Base-by-base conservation (phyloP, 1,140 invertebrate genomes). In the Scylla paramamosain region DNA sequence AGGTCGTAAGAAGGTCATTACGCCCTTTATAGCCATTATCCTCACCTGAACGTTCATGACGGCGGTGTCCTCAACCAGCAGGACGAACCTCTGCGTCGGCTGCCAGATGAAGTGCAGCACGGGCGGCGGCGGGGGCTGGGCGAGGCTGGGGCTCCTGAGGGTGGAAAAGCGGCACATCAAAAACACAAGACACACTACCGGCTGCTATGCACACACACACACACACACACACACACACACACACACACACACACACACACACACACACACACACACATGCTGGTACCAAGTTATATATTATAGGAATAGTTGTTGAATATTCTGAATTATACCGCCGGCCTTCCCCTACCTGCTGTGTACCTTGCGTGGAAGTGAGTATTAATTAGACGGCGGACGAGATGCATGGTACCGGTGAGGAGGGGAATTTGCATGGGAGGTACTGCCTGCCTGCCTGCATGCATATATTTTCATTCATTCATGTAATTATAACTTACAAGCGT, bases 1-100 rank as follows among this genome's bases (percentile, higher is more conserved):
- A 29, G 59, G 29, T 77, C 91, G 77, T 92, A 92, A 92, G 91
- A 39, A 28, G 12, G 82, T 84, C 77, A 93, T 93, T 84, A 93
- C 91, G n/a, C 31, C 20, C 25, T 93, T 93, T 46, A 93, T 82
- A 48, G 91, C 91, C 77, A 84, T 82, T 84, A 94, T 32, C 31
- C 93, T 90, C 59, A 94, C 93, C 93, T 94, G 93, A 12, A 94
- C 93, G 48, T 94, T 94, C 93, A 94, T 94, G 87, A 94, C 86
- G 48, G 52, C 59, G 20, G 93, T 94, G 93, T 94, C 93, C 77
- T 94, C 93, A n/a, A 94, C 93, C 31, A 94, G 86, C 20, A 94
- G 86, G 32, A 94, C 87, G 86, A 94, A 94, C 86, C 93, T 87
- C 93, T 94, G 93, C 32, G 93, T 94, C 48, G 86, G 93, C 87